phyloP scores from a whole-genome alignment of 2,113 vertebrate genomes.

The Poeciliopsis prolifica region DNA sequence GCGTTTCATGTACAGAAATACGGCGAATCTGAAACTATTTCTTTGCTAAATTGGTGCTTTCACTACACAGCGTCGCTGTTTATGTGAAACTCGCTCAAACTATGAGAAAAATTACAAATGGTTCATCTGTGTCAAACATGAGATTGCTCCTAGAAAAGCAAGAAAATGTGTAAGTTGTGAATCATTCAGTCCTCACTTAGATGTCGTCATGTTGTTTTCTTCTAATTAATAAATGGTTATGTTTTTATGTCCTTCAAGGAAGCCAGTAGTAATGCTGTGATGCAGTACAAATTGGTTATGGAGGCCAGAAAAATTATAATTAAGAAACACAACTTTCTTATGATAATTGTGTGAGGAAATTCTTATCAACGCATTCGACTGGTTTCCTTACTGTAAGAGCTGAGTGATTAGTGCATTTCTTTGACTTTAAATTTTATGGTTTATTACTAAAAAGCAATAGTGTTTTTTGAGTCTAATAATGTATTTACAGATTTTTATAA shows the following conservation, averaged over 20 bases:
- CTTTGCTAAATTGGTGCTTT: slow-evolving; percentile 9
- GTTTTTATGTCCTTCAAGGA: slow-evolving; percentile 14
- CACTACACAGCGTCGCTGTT: slow-evolving; percentile 6
- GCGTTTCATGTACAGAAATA: background rate
- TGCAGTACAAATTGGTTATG: background rate
- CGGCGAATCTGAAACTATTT: background rate
- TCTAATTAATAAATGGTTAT: slow-evolving; percentile 1
- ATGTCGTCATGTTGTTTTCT: background rate
- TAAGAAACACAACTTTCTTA: background rate
- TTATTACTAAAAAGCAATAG: background rate
- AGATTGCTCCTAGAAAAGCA: background rate
- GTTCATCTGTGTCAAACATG: background rate
- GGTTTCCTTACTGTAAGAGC: background rate
- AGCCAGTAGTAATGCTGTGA: slow-evolving; percentile 9
- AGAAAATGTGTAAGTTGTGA: background rate
- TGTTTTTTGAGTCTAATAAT: too few relatives aligned
- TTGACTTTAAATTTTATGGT: background rate
- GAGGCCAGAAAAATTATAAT: background rate
- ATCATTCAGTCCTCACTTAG: background rate
- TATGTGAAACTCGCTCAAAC: background rate
- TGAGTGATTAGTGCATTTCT: background rate
- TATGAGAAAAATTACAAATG: background rate
- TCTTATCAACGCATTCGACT: background rate
- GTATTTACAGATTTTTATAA: too few relatives aligned
- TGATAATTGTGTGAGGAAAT: background rate